Percentiles rank a stretch among this genome's conserved stretches.
Conservation (phyloP, 2,113 vertebrate species). For the Dolichotis patagonum region DNA sequence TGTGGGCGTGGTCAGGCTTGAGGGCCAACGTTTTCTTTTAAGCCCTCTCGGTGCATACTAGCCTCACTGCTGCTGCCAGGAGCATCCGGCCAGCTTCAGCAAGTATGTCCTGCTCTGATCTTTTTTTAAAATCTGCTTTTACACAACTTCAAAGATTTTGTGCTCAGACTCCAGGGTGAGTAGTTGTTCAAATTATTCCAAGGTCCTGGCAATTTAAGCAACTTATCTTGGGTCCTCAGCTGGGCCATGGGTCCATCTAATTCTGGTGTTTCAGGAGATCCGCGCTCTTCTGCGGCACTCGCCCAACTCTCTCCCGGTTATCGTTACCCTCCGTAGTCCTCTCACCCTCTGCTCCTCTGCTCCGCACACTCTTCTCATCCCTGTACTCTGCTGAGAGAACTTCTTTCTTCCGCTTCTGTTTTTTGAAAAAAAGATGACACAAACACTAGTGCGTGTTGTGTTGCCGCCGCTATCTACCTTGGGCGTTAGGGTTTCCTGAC, state of each 20-base stretch:
- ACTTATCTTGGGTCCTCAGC: not conserved
- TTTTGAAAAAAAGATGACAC: not conserved
- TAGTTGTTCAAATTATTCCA: not conserved
- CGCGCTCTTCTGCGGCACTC: not conserved
- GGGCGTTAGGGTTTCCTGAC: not conserved
- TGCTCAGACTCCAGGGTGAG: not conserved
- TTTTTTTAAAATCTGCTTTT: not conserved
- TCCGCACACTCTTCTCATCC: not conserved
- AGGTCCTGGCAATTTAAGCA: not conserved
- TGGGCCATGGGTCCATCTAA: not conserved
- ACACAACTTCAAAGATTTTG: not conserved
- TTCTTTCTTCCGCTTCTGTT: not conserved
- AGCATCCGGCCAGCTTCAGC: not conserved
- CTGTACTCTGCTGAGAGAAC: not conserved
- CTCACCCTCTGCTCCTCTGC: not conserved
- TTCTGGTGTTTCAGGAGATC: not conserved
- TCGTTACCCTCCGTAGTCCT: not conserved
- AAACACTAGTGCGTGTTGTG: not conserved
- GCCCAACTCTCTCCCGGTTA: too few relatives aligned
- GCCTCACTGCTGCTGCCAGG: not conserved
- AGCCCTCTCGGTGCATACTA: not conserved
- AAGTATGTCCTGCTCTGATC: not conserved
- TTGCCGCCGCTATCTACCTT: not conserved
- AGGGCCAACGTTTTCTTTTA: not conserved
- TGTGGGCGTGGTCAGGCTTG: not conserved